Percentiles rank a stretch among this genome's conserved stretches.
phyloP scores from a whole-genome alignment of 2,113 vertebrate species.

The Megaptera novaeangliae region DNA sequence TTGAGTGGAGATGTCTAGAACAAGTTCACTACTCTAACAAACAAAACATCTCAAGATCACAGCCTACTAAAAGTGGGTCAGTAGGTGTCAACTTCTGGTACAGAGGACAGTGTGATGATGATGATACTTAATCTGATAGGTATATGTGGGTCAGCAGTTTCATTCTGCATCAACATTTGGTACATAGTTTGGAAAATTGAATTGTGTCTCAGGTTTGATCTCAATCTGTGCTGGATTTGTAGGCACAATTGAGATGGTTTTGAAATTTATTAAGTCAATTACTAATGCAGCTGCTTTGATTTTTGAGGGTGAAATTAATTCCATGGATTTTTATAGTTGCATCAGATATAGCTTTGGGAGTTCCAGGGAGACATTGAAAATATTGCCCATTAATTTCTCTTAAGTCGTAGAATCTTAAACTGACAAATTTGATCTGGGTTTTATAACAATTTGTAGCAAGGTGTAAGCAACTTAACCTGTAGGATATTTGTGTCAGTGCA shows the following conservation, averaged over 20 bases:
- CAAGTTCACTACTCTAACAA: conserved; percentile 17
- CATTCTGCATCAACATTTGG: background rate
- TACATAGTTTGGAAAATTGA: conserved; percentile 43
- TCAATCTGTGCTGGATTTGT: conserved; percentile 69
- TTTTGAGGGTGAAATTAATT: conserved; percentile 69
- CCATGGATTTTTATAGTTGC: conserved; percentile 57
- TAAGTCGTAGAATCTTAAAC: conserved; percentile 39
- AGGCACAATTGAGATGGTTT: conserved; percentile 67
- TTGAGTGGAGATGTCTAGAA: conserved; percentile 14
- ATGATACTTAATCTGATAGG: background rate
- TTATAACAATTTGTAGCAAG: conserved; percentile 19
- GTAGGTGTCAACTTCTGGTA: background rate
- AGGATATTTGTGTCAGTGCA: conserved; percentile 10
- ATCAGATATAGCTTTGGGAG: conserved; percentile 22
- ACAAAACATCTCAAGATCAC: conserved; percentile 12
- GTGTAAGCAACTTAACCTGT: conserved; percentile 17
- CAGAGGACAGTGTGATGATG: background rate
- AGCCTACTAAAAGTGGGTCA: background rate
- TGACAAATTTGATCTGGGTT: conserved; percentile 7
- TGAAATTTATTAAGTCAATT: conserved; percentile 73
- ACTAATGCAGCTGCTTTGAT: conserved; percentile 65
- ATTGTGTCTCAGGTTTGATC: conserved; percentile 55
- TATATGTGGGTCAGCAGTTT: background rate
- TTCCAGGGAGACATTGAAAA: conserved; percentile 44
- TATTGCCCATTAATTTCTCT: background rate